Evolutionary conservation across 2,113 vertebrate genomes (phyloP).

Genomic region (Egretta garzetta): DNA sequence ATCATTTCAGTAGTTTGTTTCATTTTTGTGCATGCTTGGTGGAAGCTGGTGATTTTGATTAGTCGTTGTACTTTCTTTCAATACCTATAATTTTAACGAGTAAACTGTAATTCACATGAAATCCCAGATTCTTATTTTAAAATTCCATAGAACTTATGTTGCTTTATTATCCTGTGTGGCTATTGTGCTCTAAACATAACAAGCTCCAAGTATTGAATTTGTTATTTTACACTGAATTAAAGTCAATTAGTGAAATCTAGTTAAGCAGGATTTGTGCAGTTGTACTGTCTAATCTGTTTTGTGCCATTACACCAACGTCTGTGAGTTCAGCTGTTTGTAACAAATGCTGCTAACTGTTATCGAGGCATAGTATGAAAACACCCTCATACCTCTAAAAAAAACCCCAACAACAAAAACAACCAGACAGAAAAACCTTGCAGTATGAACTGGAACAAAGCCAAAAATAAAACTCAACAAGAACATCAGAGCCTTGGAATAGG

Average conservation of each 20-base stretch:
- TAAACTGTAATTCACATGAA: not conserved
- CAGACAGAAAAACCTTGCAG: not conserved
- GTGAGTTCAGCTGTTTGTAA: not conserved
- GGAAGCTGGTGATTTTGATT: conserved; percentile 5
- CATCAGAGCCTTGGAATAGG: not conserved
- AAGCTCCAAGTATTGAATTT: not conserved
- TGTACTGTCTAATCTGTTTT: not conserved
- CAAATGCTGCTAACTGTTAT: not conserved
- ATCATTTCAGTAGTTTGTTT: not conserved
- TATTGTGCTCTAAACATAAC: not conserved
- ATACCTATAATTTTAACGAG: not conserved
- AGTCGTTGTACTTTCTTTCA: not conserved
- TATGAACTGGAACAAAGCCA: not conserved
- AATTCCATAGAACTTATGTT: not conserved
- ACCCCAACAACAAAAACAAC: not conserved
- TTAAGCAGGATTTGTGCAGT: not conserved
- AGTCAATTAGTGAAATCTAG: not conserved
- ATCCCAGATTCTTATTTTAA: not conserved
- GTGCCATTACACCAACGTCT: not conserved
- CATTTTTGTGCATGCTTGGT: not conserved
- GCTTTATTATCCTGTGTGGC: not conserved
- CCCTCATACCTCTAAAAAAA: not conserved
- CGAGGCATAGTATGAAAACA: not conserved
- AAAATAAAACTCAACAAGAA: not conserved
- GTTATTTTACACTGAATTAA: not conserved